Conservation (phyloP, 2,113 vertebrate species). For the Synchiropus splendidus region DNA sequence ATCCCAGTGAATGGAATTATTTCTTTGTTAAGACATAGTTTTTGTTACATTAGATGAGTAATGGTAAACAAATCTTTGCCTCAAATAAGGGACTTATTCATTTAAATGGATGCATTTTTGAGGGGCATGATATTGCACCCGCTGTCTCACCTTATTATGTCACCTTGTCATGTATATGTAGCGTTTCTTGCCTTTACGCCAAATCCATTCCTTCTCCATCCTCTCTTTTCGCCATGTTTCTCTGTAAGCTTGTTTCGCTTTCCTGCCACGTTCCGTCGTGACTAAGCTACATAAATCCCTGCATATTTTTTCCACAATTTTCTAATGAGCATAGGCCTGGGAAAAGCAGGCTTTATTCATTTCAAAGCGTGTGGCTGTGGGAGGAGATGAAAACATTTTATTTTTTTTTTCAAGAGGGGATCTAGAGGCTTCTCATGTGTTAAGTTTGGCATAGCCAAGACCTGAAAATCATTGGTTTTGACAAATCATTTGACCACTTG, state of each 20-base stretch:
- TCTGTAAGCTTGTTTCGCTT: constrained; percentile 37
- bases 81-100: no score
- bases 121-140: no score
- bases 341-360: constrained; percentile 13
- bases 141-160: no score
- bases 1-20: no score
- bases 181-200: no score
- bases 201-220: not conserved
- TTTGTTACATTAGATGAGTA: no score
- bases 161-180: no score
- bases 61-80: no score
- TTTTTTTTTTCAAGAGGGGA: not conserved
- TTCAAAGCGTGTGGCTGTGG: constrained; percentile 8
- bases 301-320: constrained; percentile 40
- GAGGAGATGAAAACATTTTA: constrained; percentile 6
- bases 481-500: no score
- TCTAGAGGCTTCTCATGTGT: not conserved
- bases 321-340: constrained; percentile 9
- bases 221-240: constrained; percentile 1
- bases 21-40: no score
- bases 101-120: no score
- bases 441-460: not conserved
- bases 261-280: constrained; percentile 19
- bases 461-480: not conserved
- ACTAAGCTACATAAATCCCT: constrained; percentile 51